Evolutionary conservation across 2,797 vertebrate genomes (phyloP), one percentile per base, ranked within the genome.

Genomic region (Ceryle rudis): DNA sequence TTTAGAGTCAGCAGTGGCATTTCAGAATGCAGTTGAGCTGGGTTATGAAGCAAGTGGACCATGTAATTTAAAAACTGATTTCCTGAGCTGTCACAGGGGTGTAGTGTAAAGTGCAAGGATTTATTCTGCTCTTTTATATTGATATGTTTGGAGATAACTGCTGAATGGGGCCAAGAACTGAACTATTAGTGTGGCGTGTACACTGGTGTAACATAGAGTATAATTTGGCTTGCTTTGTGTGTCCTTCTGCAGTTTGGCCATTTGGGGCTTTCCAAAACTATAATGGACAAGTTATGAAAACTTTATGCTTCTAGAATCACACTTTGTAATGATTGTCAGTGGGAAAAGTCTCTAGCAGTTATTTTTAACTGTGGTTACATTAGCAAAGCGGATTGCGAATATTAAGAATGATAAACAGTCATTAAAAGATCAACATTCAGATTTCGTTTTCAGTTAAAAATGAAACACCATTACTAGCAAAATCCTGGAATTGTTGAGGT

Each of bases 371-470:
- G n/a, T 28, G 44, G 13, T 65, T 92, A 28, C 14, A 9, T 79
- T 82, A 84, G 28, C 29, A 79, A n/a, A 94, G 84, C 1, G 5
- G 23, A 6, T 49, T 60, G 33, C 19, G 61, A 42, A 14, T 75
- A 28, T 80, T 26, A 70, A 47, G 74, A 85, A 39, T 22, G 2
- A 69, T 62, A 33, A 77, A 25, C 22, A 18, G 17, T 47, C 44
- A 14, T 66, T 55, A 23, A 58, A 89, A 42, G 29, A 42, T 80
- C n/a, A 73, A 31, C 20, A 46, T 61, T 77, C 21, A 39, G 44
- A 44, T 83, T 73, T 66, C 6, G 80, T 82, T 80, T 93, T 67
- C 31, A n/a, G 28, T 86, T 86, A 29, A 91, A 79, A 93, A 65
- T 37, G 20, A 46, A 94, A 42, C 18, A 22, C 3, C 0, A 0